phyloP scores from a whole-genome alignment of 2,888 invertebrate genomes.

The Liopterus haemorrhoidalis region DNA sequence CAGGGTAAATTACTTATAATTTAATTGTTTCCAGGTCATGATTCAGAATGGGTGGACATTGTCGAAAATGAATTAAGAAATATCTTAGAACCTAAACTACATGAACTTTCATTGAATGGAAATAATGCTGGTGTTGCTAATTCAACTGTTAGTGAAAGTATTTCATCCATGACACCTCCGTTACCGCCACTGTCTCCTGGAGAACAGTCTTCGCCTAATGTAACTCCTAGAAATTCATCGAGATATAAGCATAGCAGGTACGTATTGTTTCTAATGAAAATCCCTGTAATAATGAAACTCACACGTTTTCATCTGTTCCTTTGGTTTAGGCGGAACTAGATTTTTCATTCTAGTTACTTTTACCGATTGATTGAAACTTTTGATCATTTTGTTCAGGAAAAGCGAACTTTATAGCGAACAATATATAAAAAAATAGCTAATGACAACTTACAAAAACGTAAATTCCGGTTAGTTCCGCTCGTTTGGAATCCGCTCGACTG shows the following conservation, averaged over 20 bases:
- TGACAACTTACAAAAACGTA: too few relatives aligned
- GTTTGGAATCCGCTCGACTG: too few relatives aligned
- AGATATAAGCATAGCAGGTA: constrained; percentile 47
- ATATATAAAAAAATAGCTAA: too few relatives aligned
- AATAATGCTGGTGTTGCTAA: constrained; percentile 53
- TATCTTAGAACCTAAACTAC: constrained; percentile 68
- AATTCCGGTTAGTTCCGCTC: too few relatives aligned
- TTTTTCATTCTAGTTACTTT: too few relatives aligned
- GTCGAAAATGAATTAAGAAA: constrained; percentile 74
- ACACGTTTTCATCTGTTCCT: too few relatives aligned
- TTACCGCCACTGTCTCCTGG: constrained; percentile 70
- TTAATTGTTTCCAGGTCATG: constrained; percentile 46
- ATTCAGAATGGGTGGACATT: constrained; percentile 75
- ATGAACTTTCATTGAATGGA: constrained; percentile 54
- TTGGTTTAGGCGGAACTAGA: too few relatives aligned
- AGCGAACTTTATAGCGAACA: too few relatives aligned
- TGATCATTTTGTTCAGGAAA: too few relatives aligned
- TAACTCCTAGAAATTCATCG: constrained; percentile 45
- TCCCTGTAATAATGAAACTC: too few relatives aligned
- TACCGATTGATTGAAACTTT: too few relatives aligned
- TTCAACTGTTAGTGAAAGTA: constrained; percentile 61
- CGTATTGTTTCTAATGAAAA: too few relatives aligned
- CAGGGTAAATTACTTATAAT: constrained; percentile 14
- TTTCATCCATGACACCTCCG: constrained; percentile 69
- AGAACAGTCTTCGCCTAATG: constrained; percentile 48